These are phyloP conservation scores for Acleris emargana DNA, from an alignment of 2,888 invertebrate genomes.

Conservation along the genomic window DNA sequence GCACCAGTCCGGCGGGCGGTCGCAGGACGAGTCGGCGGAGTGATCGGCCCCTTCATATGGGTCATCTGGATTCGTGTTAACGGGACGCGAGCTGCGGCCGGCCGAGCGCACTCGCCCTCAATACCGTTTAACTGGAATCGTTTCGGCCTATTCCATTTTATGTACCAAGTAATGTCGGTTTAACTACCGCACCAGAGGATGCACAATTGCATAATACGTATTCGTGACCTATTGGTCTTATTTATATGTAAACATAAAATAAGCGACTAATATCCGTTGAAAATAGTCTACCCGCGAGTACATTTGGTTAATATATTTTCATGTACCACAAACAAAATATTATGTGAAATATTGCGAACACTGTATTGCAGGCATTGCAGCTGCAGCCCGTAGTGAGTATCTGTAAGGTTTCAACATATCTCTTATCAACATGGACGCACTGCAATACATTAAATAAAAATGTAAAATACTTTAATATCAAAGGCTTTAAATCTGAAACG, in stretches of 20 bases:
- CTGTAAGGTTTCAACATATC: neutral
- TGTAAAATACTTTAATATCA: slow-evolving; percentile 27
- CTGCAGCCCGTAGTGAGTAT: too few relatives aligned
- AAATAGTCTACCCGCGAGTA: too few relatives aligned
- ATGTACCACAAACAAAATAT: too few relatives aligned
- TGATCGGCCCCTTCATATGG: slow-evolving; percentile 64
- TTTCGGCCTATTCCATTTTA: slow-evolving; percentile 24
- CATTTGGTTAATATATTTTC: too few relatives aligned
- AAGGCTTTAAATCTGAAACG: slow-evolving; percentile 38
- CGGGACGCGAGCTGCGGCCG: slow-evolving; percentile 53
- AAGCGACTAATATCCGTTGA: too few relatives aligned
- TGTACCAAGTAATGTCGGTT: slow-evolving; percentile 21
- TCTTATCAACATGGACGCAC: neutral
- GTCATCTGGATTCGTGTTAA: slow-evolving; percentile 64
- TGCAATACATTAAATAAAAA: neutral
- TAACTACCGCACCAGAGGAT: slow-evolving; percentile 16
- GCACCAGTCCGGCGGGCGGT: slow-evolving; percentile 11
- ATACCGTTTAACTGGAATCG: slow-evolving; percentile 41
- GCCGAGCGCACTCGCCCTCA: slow-evolving; percentile 50
- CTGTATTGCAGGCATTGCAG: too few relatives aligned
- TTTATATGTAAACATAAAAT: too few relatives aligned
- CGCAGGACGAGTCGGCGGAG: slow-evolving; percentile 52
- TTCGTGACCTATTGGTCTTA: slow-evolving; percentile 16
- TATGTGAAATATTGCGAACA: too few relatives aligned
- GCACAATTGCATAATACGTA: neutral